A percentile compares a stretch with the other conserved stretches of the same genome.
phyloP scores from a whole-genome alignment of 1,140 invertebrate species.

The Spodoptera frugiperda region DNA sequence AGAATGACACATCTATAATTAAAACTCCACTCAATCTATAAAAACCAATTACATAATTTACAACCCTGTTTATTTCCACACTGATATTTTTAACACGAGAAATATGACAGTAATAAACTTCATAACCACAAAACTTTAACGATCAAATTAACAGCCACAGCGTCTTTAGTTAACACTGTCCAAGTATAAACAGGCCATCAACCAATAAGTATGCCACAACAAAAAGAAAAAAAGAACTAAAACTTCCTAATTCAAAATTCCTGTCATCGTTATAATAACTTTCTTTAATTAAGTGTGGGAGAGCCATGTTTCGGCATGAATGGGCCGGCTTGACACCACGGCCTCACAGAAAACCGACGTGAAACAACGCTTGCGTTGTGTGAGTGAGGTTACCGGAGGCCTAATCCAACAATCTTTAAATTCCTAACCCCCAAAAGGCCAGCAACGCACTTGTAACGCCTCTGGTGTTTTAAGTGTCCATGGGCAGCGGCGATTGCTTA shows the following conservation, averaged over 20 bases:
- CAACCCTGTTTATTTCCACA: not conserved
- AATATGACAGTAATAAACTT: conserved; percentile 30
- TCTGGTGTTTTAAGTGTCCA: too few relatives aligned
- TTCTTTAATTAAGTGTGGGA: conserved; percentile 68
- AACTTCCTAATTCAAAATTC: conserved; percentile 44
- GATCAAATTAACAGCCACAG: conserved; percentile 32
- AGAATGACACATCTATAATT: too few relatives aligned
- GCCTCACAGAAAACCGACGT: too few relatives aligned
- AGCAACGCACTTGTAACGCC: too few relatives aligned
- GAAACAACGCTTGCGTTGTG: too few relatives aligned
- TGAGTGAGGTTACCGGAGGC: too few relatives aligned
- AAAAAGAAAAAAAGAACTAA: conserved; percentile 28
- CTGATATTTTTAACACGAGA: conserved; percentile 16
- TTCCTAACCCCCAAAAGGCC: too few relatives aligned
- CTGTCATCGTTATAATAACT: conserved; percentile 48
- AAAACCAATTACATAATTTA: not conserved
- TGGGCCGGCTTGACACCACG: too few relatives aligned
- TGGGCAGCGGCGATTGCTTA: too few relatives aligned
- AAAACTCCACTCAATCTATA: not conserved
- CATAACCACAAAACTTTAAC: conserved; percentile 36
- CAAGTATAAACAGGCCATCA: conserved; percentile 32
- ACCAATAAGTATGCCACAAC: conserved; percentile 22
- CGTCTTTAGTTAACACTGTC: conserved; percentile 33
- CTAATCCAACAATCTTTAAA: too few relatives aligned
- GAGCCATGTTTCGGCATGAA: too few relatives aligned